A percentile compares a stretch with the other conserved stretches of the same genome.
Conservation (phyloP, 2,113 vertebrate genomes). For the Rhinolophus ferrumequinum region DNA sequence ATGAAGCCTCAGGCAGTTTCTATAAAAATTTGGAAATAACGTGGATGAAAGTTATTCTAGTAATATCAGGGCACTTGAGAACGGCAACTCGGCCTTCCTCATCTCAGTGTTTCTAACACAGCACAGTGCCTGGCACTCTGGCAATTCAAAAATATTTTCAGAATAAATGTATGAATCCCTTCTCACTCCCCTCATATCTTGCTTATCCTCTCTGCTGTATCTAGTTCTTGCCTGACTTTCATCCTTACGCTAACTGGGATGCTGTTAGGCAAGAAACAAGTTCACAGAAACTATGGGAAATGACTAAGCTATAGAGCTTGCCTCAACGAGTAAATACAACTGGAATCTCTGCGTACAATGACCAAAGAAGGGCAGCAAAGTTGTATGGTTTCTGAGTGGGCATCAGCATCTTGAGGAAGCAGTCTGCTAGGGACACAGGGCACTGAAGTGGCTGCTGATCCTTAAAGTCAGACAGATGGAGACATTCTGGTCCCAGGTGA, state of each 20-base stretch:
- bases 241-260: not conserved
- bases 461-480: not conserved
- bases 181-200: not conserved
- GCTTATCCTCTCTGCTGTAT: not conserved
- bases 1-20: conserved; percentile 40
- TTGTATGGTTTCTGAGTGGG: not conserved
- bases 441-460: not conserved
- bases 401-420: not conserved
- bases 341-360: not conserved
- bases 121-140: not conserved
- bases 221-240: conserved; percentile 5
- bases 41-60: conserved; percentile 8
- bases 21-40: conserved; percentile 45
- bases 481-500: not conserved
- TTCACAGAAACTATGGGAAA: not conserved
- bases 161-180: conserved; percentile 16
- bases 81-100: not conserved
- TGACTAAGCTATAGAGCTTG: not conserved
- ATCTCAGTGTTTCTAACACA: not conserved
- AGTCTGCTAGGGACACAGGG: not conserved
- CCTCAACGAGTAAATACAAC: not conserved
- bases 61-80: not conserved
- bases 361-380: not conserved
- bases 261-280: conserved; percentile 23
- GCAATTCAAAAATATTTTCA: not conserved